Evolutionary conservation across 2,888 invertebrate species (phyloP), one percentile per base, ranked within the genome.

Genomic region (Panzeria rudis): DNA sequence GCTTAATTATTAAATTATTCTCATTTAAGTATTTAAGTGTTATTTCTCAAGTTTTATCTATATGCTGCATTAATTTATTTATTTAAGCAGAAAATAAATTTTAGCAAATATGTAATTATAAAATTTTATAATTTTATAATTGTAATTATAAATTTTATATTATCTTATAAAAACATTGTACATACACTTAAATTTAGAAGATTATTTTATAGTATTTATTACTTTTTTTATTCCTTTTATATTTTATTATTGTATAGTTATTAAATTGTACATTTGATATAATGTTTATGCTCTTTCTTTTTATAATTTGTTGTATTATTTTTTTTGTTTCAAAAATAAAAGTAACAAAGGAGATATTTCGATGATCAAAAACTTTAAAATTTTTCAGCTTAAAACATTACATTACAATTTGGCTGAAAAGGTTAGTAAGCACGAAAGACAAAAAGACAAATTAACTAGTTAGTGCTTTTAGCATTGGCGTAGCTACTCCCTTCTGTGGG

Each of bases 231-330:
- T 32, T 52, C 15, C 0, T 38, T 66, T 32, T 64, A 13, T 68
- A 32, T 9, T 61, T 66, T 61, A 32, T 81, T 81, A 81, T 75
- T 75, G 73, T 75, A 23, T 68, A 41, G 68, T 75, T 81, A 38
- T 50, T 66, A 38, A 66, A 68, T 75, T 81, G 75, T 81, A 81
- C 81, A 81, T 81, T 73, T 66, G 23, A 25, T 80, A 47, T 71
- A 61, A 59, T 47, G 13, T n/a, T 64, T 3, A n/a, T 29, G 44
- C 64, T 64, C 32, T 41, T 41, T 32, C 32, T 20, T 6, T n/a
- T 32, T 23, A 32, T 50, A 32, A n/a, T 41, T 38, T n/a, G n/a
- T 50, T 23, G 3, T n/a, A 4, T 50, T 6, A 15, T 52, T 11
- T 23, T 20, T 32, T 50, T 47, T 29, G 3, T 38, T 54, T 25